phyloP scores from a whole-genome alignment of 30 jellyfish, hydroid and myxozoan species.

The Hydractinia symbiolongicarpus region DNA sequence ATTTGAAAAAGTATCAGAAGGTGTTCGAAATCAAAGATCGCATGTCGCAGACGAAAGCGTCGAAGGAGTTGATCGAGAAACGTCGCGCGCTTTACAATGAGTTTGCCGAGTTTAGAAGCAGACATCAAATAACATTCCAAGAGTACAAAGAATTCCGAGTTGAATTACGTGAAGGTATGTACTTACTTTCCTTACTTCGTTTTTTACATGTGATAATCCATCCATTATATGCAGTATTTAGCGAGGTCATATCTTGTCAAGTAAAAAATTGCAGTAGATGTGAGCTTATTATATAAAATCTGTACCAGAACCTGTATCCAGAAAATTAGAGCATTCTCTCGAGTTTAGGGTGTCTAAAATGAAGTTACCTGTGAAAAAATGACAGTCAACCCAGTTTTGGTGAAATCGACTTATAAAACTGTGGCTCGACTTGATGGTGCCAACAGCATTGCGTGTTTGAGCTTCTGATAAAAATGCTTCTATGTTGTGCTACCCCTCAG shows the following conservation, averaged over 20 bases:
- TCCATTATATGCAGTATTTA: neutral
- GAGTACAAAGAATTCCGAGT: conserved; percentile 50
- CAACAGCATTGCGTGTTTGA: too few species aligned
- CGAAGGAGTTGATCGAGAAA: conserved; percentile 82
- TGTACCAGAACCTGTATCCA: too few species aligned
- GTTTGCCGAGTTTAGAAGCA: conserved; percentile 48
- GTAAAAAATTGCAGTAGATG: neutral
- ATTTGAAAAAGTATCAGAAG: conserved; percentile 86
- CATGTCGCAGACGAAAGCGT: conserved; percentile 91
- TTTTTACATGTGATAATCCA: too few species aligned
- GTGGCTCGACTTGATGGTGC: too few species aligned
- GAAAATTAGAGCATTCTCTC: too few species aligned
- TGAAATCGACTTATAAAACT: too few species aligned
- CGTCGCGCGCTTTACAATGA: conserved; percentile 60
- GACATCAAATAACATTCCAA: conserved; percentile 39
- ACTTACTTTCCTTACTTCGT: neutral
- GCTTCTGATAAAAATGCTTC: too few species aligned
- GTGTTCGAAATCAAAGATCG: conserved; percentile 88
- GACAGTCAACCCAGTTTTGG: too few species aligned
- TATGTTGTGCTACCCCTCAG: too few species aligned
- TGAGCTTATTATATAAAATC: too few species aligned
- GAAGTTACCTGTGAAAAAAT: too few species aligned
- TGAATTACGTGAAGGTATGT: conserved; percentile 56
- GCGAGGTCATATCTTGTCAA: neutral
- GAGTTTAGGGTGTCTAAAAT: too few species aligned